Conservation (phyloP, 2,888 invertebrate species). For the Azorinus chamasolen region DNA sequence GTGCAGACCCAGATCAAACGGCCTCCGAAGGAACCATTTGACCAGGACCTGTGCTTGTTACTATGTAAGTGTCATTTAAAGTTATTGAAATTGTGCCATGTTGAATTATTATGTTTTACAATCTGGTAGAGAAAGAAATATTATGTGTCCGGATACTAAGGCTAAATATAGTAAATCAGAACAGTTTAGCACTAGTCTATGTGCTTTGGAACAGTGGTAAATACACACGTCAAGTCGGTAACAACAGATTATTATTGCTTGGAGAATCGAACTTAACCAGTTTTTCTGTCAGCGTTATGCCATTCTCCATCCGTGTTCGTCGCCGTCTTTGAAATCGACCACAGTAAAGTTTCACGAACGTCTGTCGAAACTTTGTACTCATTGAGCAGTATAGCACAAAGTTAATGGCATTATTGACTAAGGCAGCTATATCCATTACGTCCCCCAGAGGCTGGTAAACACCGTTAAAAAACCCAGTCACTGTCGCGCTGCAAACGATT, state of each 20-base stretch:
- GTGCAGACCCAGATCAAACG: no score
- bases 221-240: no score
- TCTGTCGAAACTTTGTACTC: constrained; percentile 95
- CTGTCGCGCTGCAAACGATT: constrained; percentile 92
- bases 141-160: no score
- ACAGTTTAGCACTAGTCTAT: no score
- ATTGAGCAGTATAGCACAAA: constrained; percentile 97
- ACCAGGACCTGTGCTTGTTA: no score
- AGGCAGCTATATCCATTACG: constrained; percentile 95
- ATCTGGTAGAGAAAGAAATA: no score
- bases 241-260: constrained; percentile 62
- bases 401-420: constrained; percentile 96
- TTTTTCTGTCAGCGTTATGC: constrained; percentile 57
- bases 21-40: no score
- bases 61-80: no score
- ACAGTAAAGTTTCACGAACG: constrained; percentile 84
- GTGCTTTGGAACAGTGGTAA: no score
- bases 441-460: constrained; percentile 90
- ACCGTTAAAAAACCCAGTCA: constrained; percentile 89
- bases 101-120: no score
- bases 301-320: constrained; percentile 51
- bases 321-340: constrained; percentile 32
- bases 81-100: no score
- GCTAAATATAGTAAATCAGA: no score
- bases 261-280: constrained; percentile 62